Percentiles rank a stretch among this genome's conserved stretches.
Conservation (phyloP, 2,113 vertebrate species). For the Platanista minor region DNA sequence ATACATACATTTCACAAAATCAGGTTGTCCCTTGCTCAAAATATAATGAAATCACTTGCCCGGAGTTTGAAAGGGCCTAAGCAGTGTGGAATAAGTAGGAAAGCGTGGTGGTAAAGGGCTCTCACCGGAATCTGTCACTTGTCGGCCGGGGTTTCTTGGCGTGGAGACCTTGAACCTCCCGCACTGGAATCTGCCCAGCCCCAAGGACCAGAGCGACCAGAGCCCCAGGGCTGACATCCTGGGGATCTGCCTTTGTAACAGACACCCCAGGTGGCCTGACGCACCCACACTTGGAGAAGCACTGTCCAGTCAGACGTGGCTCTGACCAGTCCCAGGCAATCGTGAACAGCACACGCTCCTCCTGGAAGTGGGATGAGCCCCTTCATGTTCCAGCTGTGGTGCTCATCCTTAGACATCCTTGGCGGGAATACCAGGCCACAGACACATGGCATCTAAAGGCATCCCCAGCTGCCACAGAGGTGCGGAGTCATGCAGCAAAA, state of each 20-base stretch:
- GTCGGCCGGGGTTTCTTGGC: not conserved
- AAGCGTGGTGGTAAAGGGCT: rapidly evolving
- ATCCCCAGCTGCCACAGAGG: not conserved
- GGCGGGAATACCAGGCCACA: not conserved
- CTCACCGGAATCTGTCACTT: not conserved
- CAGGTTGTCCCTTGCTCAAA: not conserved
- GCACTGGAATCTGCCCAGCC: not conserved
- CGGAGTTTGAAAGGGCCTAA: not conserved
- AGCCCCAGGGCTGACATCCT: not conserved
- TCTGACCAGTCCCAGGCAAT: not conserved
- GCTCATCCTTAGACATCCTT: not conserved
- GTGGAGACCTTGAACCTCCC: not conserved
- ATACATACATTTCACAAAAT: not conserved
- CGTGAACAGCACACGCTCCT: too few species aligned
- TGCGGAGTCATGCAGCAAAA: not conserved
- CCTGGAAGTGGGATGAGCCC: not conserved
- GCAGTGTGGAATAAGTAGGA: rapidly evolving
- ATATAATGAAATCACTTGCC: not conserved
- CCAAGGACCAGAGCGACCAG: rapidly evolving
- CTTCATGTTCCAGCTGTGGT: not conserved
- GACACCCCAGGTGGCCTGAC: not conserved
- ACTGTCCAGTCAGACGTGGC: not conserved
- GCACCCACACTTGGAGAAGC: not conserved
- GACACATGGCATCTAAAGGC: not conserved
- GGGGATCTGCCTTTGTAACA: not conserved